Evolutionary conservation across 1,140 invertebrate genomes (phyloP).

Genomic region (Drosophila sucinea): DNA sequence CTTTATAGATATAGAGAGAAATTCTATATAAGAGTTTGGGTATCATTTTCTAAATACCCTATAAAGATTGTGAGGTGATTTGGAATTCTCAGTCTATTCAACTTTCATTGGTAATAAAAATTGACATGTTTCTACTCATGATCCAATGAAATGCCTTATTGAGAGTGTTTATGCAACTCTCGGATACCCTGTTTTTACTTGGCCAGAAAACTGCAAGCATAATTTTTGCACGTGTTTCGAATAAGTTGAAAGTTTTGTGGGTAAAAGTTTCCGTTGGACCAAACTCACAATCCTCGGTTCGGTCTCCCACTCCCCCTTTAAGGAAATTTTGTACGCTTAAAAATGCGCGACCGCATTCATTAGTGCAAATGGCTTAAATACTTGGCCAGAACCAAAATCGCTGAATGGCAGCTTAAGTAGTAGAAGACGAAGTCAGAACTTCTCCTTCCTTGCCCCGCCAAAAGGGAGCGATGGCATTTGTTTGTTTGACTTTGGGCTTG

Average conservation of each 20-base stretch:
- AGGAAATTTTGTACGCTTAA: conserved; percentile 51
- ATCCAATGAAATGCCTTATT: no score
- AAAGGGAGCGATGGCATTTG: conserved; percentile 41
- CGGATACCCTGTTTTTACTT: not conserved
- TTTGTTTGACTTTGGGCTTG: conserved; percentile 77
- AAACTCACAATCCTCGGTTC: not conserved
- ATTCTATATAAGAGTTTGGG: not conserved
- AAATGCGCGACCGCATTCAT: conserved; percentile 82
- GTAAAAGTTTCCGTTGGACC: conserved; percentile 43
- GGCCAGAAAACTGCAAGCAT: conserved; percentile 51
- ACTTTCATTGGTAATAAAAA: no score
- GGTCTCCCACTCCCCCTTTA: not conserved
- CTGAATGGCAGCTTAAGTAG: conserved; percentile 66
- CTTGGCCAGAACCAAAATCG: conserved; percentile 64
- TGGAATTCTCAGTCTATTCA: no score
- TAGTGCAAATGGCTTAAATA: conserved; percentile 81
- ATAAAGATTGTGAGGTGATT: not conserved
- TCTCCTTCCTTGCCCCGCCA: not conserved
- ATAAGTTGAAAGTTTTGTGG: conserved; percentile 67
- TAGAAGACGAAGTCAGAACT: conserved; percentile 5
- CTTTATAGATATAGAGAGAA: not conserved
- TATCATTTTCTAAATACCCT: not conserved
- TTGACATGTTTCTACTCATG: no score
- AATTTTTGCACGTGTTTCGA: conserved; percentile 79
- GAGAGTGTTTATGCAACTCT: not conserved